Conservation (phyloP, 2,888 invertebrate genomes). For the Cheiracanthium punctorium region DNA sequence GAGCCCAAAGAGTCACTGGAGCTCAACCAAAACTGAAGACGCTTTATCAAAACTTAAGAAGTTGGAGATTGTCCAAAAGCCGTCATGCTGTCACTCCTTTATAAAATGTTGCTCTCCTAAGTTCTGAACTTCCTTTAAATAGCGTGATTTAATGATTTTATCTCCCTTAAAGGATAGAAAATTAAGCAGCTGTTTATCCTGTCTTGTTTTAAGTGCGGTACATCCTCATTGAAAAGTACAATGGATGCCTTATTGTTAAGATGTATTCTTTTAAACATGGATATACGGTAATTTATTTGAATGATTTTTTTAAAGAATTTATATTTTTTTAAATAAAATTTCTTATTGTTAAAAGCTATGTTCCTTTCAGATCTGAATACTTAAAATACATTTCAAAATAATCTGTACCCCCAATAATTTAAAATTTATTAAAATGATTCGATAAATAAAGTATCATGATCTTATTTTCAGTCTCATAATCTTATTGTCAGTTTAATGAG, state of each 20-base stretch:
- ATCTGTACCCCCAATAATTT: no score
- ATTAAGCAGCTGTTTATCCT: slow-evolving; percentile 47
- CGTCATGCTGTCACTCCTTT: slow-evolving; percentile 51
- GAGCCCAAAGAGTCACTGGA: slow-evolving; percentile 43
- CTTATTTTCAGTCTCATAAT: no score
- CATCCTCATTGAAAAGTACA: background rate
- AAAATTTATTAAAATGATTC: no score
- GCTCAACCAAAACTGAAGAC: slow-evolving; percentile 60
- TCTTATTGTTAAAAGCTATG: no score
- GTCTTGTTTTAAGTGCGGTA: background rate
- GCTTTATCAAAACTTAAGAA: slow-evolving; percentile 68
- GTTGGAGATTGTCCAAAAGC: slow-evolving; percentile 59
- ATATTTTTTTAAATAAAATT: no score
- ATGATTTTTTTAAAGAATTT: no score
- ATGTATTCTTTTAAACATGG: background rate
- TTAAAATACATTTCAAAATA: no score
- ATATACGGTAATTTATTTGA: no score
- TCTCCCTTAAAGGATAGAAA: slow-evolving; percentile 44
- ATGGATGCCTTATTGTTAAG: background rate
- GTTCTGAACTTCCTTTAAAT: slow-evolving; percentile 58
- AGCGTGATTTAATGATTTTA: slow-evolving; percentile 63
- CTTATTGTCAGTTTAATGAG: no score
- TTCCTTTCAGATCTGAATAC: no score
- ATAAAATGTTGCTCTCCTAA: slow-evolving; percentile 59
- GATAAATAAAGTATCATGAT: no score